phyloP scores from a whole-genome alignment of 2,113 vertebrate species.

The Dromiciops gliroides region DNA sequence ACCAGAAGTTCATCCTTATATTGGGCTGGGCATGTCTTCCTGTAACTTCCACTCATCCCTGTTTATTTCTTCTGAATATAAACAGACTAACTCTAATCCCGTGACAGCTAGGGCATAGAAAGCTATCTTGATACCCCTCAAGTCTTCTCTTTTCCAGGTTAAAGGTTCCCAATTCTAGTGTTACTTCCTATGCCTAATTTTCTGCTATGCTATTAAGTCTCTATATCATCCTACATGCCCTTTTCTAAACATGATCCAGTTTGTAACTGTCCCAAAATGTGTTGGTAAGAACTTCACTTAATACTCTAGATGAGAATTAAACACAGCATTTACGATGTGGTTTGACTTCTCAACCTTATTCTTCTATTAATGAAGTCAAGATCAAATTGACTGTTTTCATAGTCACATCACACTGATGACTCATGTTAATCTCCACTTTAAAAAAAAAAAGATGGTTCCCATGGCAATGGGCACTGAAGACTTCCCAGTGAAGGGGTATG shows the following conservation, averaged over 20 bases:
- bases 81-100: too few species aligned
- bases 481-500: neutral
- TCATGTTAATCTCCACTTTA: neutral
- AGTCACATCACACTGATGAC: neutral
- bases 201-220: neutral
- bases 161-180: neutral
- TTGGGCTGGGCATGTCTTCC: too few species aligned
- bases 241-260: neutral
- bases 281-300: neutral
- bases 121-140: neutral
- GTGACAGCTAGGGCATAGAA: too few species aligned
- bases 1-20: too few species aligned
- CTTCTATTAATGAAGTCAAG: neutral
- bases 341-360: neutral
- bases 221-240: neutral
- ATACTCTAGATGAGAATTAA: neutral
- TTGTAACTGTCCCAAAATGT: neutral
- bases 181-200: neutral
- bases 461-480: neutral
- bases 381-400: neutral
- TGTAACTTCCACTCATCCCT: too few species aligned
- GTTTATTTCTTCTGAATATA: too few species aligned
- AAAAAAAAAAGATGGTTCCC: neutral
- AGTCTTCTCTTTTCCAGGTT: neutral
- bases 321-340: neutral